These are phyloP conservation scores for Drosophila ercepeae DNA, from an alignment of 1,140 invertebrate species.

Conservation along the genomic window DNA sequence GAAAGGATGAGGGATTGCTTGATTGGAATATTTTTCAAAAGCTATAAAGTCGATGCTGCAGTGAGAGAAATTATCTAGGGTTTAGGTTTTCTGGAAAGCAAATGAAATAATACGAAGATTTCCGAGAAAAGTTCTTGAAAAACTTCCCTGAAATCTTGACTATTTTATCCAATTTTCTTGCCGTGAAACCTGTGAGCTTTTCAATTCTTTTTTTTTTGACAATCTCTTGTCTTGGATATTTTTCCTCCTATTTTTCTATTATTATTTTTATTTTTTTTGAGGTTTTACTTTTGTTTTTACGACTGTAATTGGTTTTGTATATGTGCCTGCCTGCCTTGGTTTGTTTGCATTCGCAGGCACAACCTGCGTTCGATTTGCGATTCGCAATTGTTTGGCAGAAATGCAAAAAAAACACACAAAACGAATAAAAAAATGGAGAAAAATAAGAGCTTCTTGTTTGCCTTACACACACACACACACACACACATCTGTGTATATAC, in stretches of 20 bases:
- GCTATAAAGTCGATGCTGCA: constrained; percentile 29
- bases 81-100: no score
- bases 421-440: constrained; percentile 32
- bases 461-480: constrained; percentile 24
- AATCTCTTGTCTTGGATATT: constrained; percentile 2
- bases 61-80: not conserved
- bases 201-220: constrained; percentile 58
- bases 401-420: constrained; percentile 21
- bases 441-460: constrained; percentile 40
- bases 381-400: constrained; percentile 47
- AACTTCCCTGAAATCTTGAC: not conserved
- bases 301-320: constrained; percentile 66
- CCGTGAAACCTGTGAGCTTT: constrained; percentile 29
- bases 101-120: no score
- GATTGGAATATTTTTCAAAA: constrained; percentile 31
- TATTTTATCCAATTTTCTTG: no score
- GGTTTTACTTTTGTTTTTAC: constrained; percentile 45
- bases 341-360: constrained; percentile 45
- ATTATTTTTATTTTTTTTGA: constrained; percentile 3
- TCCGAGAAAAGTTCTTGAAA: no score
- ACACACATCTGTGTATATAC: not conserved
- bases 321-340: constrained; percentile 12
- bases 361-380: constrained; percentile 70
- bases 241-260: not conserved
- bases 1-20: not conserved